Base-by-base conservation (phyloP, 1,140 invertebrate genomes). In the Caenorhabditis briggsae region DNA sequence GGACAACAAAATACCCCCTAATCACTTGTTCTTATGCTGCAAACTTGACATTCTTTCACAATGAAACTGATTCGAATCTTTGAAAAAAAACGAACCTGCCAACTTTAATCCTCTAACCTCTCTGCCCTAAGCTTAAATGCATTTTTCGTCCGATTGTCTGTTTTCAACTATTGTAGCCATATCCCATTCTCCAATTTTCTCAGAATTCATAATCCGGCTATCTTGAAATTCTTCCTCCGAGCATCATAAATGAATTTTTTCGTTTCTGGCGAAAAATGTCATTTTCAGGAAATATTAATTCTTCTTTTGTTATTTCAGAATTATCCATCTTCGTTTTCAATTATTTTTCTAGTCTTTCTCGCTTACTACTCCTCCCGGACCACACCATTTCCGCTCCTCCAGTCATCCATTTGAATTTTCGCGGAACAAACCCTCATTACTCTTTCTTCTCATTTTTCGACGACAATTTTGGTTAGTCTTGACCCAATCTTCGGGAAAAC, bases 1-100 rank as follows among this genome's bases (percentile, higher is more conserved):
- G 3, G 46, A 70, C 65, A 70, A 70, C 41, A 70, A 70, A 46
- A 70, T 33, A 46, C 16, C 11, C 33, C 41, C 41, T 70, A 70
- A 70, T 70, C 65, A 70, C 65, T 70, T 70, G 41, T 46, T 70
- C 41, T 48, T 70, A 70, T 70, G 18, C 65, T 46, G 43, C 16
- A 5, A 43, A 46, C 65, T 70, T 70, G 9, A 5, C 5, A 46
- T 58, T n/a, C 56, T 58, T n/a, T 18, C n/a, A 58, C 16, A 11
- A 53, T 14, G 50, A 33, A 33, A 33, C 33, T 33, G 33, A 33
- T 33, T 33, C 33, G 33, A 33, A 33, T 33, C 33, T 2, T 33
- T 33, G 1, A 3, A 33, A 33, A 33, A 33, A 33, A 33, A 2
- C 3, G 33, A 33, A 33, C 33, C 33, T 33, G 33, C 33, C 33